Percentiles rank a stretch among this genome's conserved stretches.
These are phyloP conservation scores for Acromyrmex echinatior DNA, from an alignment of 1,140 invertebrate species.

Conservation along the genomic window DNA sequence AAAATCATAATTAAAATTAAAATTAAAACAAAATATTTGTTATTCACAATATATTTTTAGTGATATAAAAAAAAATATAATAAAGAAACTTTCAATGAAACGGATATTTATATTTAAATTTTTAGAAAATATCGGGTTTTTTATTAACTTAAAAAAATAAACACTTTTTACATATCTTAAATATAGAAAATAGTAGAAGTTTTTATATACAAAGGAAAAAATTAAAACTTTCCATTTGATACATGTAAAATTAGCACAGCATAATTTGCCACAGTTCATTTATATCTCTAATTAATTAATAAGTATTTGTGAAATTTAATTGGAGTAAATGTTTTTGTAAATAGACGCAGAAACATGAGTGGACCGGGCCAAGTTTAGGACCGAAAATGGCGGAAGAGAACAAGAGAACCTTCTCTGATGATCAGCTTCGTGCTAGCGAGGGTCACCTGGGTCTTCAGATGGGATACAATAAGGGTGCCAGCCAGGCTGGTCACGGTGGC, in stretches of 20 bases:
- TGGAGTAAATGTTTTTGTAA: slow-evolving; percentile 17
- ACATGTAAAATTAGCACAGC: not conserved
- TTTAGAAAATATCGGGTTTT: not conserved
- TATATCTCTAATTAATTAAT: slow-evolving; percentile 18
- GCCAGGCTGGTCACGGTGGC: slow-evolving; percentile 94
- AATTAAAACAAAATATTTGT: not conserved
- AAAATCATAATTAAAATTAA: not conserved
- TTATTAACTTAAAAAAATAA: too few species aligned
- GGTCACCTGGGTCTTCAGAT: slow-evolving; percentile 97
- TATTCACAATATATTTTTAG: not conserved
- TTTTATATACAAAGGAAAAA: not conserved
- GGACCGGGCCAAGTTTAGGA: slow-evolving; percentile 94
- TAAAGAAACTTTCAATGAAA: not conserved
- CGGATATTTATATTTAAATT: not conserved
- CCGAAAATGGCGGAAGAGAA: slow-evolving; percentile 98
- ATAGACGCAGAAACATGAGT: slow-evolving; percentile 97
- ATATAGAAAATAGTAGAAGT: not conserved
- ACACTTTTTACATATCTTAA: too few species aligned
- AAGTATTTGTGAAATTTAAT: slow-evolving; percentile 34
- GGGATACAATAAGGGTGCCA: slow-evolving; percentile 98
- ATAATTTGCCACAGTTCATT: not conserved
- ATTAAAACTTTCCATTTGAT: not conserved
- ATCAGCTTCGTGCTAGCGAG: slow-evolving; percentile 96
- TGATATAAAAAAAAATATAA: not conserved
- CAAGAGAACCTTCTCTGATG: slow-evolving; percentile 97